These are phyloP conservation scores for Ceratotherium simum DNA, from an alignment of 2,113 vertebrate genomes.

Conservation along the genomic window DNA sequence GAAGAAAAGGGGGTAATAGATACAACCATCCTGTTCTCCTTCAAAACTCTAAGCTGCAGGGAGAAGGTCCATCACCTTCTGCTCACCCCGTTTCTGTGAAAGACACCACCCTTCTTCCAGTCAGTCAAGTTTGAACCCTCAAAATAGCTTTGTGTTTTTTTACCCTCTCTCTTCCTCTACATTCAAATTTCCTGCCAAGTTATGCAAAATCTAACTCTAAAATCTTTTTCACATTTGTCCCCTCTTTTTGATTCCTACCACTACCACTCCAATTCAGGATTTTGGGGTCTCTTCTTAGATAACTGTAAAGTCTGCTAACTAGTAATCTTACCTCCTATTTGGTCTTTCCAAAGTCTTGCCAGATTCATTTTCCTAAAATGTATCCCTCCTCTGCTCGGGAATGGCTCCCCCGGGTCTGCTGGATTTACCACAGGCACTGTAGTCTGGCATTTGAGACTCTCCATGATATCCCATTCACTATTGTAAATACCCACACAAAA, in stretches of 20 bases:
- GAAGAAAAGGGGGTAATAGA: not conserved
- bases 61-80: not conserved
- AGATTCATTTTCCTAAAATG: constrained; percentile 8
- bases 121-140: not conserved
- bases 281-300: not conserved
- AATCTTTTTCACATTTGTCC: not conserved
- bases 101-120: not conserved
- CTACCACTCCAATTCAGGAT: not conserved
- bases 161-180: not conserved
- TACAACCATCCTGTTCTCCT: not conserved
- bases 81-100: not conserved
- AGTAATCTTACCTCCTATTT: not conserved
- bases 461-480: not conserved
- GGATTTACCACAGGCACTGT: not conserved
- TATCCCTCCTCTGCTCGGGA: not conserved
- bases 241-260: not conserved
- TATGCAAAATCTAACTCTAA: not conserved
- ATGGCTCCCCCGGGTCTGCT: not conserved
- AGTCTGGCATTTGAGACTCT: too few relatives aligned
- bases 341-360: not conserved
- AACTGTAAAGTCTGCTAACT: not conserved
- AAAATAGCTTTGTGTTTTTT: constrained; percentile 8
- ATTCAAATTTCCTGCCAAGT: constrained; percentile 50
- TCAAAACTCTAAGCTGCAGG: not conserved
- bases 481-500: not conserved